These are phyloP conservation scores for Callipepla squamata DNA, from an alignment of 2,113 vertebrate genomes.

Conservation along the genomic window DNA sequence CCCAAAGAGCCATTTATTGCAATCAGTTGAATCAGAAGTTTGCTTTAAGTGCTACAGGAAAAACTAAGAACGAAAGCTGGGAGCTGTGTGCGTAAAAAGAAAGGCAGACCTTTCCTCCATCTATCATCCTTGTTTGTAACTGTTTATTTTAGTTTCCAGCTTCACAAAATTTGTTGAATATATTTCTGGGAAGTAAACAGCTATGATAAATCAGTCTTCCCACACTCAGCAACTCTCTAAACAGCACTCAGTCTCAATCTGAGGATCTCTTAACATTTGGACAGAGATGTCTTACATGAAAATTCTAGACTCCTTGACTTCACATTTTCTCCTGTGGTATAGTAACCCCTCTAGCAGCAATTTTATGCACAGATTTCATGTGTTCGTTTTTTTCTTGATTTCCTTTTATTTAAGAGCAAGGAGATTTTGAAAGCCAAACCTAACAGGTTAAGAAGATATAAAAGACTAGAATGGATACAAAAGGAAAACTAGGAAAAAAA, in stretches of 20 bases:
- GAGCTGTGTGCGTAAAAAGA: neutral
- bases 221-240: neutral
- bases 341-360: neutral
- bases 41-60: neutral
- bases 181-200: neutral
- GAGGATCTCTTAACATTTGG: neutral
- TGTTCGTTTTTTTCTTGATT: neutral
- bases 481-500: fast-evolving
- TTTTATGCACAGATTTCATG: neutral
- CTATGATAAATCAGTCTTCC: neutral
- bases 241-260: neutral
- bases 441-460: neutral
- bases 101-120: neutral
- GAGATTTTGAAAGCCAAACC: neutral
- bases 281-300: neutral
- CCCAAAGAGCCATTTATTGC: neutral
- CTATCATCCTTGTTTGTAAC: neutral
- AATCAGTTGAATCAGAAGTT: neutral
- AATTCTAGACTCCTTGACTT: neutral
- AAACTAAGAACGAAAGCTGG: neutral
- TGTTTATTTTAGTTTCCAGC: neutral
- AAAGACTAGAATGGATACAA: neutral
- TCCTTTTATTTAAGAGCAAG: neutral
- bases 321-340: neutral
- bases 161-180: neutral